These are phyloP conservation scores for Dolichallabes microphthalmus DNA, from an alignment of 2,113 vertebrate genomes.

Conservation along the genomic window DNA sequence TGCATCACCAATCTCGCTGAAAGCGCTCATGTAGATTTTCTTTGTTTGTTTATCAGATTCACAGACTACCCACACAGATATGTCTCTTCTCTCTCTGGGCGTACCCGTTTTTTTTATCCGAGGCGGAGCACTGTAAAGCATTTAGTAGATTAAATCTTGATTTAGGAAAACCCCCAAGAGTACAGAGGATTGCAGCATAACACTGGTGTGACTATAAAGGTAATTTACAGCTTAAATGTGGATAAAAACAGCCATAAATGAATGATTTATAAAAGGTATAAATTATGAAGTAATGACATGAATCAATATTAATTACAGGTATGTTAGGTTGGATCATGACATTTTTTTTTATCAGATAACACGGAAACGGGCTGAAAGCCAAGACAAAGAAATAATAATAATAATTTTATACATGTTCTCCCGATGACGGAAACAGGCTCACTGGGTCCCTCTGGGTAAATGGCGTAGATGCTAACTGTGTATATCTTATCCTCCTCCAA, in stretches of 20 bases:
- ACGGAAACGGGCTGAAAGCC: not conserved
- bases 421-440: conserved; percentile 73
- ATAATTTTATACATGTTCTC: conserved; percentile 76
- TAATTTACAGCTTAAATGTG: not conserved
- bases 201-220: not conserved
- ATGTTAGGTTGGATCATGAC: not conserved
- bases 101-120: too few species aligned
- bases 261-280: not conserved
- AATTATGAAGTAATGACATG: not conserved
- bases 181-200: not conserved
- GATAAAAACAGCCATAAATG: not conserved
- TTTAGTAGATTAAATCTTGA: not conserved
- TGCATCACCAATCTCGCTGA: not conserved
- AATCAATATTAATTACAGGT: not conserved
- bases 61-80: too few species aligned
- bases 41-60: not conserved
- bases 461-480: conserved; percentile 75
- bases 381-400: not conserved
- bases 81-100: too few species aligned
- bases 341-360: not conserved
- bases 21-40: not conserved
- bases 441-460: conserved; percentile 76
- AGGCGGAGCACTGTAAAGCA: not conserved
- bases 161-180: not conserved
- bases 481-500: conserved; percentile 82